These are phyloP conservation scores for Chionis minor DNA, from an alignment of 2,113 vertebrate genomes.

Conservation along the genomic window DNA sequence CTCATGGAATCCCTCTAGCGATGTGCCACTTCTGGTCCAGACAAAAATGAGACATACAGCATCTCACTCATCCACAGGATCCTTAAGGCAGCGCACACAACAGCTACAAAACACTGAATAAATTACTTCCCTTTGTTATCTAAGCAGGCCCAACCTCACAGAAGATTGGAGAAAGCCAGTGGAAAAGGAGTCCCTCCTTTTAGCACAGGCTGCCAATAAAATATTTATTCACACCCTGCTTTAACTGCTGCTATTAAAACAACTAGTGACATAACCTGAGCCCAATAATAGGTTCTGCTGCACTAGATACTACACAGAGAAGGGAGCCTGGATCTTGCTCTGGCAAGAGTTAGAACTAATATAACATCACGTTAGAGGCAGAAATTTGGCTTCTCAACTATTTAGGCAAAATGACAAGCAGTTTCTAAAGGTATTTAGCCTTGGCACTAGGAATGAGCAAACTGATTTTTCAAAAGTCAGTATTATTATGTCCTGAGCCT, in stretches of 20 bases:
- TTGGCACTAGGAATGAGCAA: not conserved
- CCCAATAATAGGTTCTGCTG: not conserved
- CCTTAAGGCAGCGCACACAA: not conserved
- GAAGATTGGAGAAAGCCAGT: not conserved
- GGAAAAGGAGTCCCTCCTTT: not conserved
- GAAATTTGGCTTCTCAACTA: not conserved
- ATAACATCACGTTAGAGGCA: not conserved
- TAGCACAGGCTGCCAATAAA: not conserved
- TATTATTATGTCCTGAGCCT: not conserved
- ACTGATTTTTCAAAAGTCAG: not conserved
- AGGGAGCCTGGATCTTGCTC: not conserved
- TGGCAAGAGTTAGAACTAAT: not conserved
- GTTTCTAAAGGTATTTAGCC: not conserved
- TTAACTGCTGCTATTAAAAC: not conserved
- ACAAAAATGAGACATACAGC: fast-evolving
- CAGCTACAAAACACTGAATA: not conserved
- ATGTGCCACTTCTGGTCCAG: not conserved
- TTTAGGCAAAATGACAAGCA: not conserved
- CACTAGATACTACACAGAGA: not conserved
- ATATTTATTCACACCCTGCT: not conserved
- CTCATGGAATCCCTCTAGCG: not conserved
- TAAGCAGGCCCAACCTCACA: not conserved
- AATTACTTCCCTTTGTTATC: not conserved
- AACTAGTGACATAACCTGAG: not conserved
- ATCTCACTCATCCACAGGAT: not conserved